Evolutionary conservation across 2,797 vertebrate species (phyloP).

Genomic region (Argyrosomus regius): DNA sequence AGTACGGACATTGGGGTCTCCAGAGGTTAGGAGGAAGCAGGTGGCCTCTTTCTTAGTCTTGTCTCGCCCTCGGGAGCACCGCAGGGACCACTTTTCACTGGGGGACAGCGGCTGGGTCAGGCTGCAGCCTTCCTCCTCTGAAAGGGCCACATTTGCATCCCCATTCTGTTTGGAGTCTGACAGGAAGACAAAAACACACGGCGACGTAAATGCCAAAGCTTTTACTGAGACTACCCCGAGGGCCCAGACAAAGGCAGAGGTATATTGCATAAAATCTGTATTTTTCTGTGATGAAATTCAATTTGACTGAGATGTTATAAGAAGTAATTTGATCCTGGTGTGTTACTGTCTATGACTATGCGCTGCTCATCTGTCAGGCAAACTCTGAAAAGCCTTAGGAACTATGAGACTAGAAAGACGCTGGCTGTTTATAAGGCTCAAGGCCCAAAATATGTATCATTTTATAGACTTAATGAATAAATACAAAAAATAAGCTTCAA

Average conservation of each 20-base stretch:
- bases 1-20: conserved; percentile 87
- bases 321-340: conserved; percentile 59
- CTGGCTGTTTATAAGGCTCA: neutral
- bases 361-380: conserved; percentile 44
- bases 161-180: conserved; percentile 98
- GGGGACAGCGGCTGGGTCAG: conserved; percentile 89
- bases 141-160: conserved; percentile 91
- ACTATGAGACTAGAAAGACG: conserved; percentile 14
- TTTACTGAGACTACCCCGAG: conserved; percentile 58
- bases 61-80: conserved; percentile 88
- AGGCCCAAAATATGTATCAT: conserved; percentile 17
- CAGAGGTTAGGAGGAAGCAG: conserved; percentile 92
- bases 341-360: conserved; percentile 53
- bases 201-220: conserved; percentile 76
- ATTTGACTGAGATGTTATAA: conserved; percentile 61
- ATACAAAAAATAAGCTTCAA: neutral
- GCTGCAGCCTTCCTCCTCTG: conserved; percentile 91
- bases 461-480: neutral
- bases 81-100: conserved; percentile 88
- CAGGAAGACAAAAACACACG: conserved; percentile 59
- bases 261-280: conserved; percentile 52
- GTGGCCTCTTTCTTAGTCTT: conserved; percentile 92
- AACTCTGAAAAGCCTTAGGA: conserved; percentile 28
- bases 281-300: conserved; percentile 68
- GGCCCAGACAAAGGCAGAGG: conserved; percentile 55